These are phyloP conservation scores for Ptilorrhoa leucosticta DNA, from an alignment of 2,113 vertebrate genomes.

Conservation along the genomic window DNA sequence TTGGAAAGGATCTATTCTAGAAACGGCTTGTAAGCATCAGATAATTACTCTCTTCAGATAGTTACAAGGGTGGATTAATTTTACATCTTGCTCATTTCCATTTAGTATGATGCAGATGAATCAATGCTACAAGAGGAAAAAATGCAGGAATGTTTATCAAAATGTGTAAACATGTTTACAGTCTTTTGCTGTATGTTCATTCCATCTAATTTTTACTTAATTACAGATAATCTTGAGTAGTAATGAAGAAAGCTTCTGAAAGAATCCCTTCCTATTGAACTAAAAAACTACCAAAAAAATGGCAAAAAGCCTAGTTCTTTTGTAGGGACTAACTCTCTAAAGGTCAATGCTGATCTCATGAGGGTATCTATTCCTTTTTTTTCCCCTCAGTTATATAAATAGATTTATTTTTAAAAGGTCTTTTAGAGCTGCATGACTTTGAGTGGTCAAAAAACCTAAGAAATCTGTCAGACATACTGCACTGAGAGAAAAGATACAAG, in stretches of 20 bases:
- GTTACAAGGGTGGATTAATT: constrained; percentile 48
- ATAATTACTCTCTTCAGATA: constrained; percentile 32
- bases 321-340: background rate
- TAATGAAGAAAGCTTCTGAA: background rate
- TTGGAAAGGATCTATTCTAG: constrained; percentile 8
- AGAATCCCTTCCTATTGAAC: background rate
- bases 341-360: background rate
- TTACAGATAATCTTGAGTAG: background rate
- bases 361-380: background rate
- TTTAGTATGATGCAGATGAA: background rate
- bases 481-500: background rate
- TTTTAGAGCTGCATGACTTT: background rate
- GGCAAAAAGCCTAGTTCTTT: background rate
- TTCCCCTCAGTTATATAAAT: background rate
- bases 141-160: background rate
- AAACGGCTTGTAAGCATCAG: constrained; percentile 38
- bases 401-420: background rate
- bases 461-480: background rate
- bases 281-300: background rate
- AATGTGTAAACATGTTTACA: constrained; percentile 2
- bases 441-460: background rate
- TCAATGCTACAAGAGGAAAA: background rate
- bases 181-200: background rate
- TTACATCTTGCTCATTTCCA: constrained; percentile 20
- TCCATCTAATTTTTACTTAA: background rate